Evolutionary conservation across 2,888 invertebrate species (phyloP).

Genomic region (Melolontha melolontha): DNA sequence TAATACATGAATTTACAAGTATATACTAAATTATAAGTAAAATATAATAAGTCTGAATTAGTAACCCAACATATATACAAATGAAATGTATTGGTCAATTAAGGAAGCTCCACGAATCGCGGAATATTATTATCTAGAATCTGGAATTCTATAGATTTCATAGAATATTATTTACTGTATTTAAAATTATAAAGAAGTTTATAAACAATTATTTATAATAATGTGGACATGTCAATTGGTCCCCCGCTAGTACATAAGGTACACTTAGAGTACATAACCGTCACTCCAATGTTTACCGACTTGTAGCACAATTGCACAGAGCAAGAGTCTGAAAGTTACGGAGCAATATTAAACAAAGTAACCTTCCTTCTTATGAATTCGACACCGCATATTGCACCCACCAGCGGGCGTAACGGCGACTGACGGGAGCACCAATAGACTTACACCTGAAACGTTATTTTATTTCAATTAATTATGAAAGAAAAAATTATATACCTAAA

Average conservation of each 20-base stretch:
- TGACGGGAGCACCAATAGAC: slow-evolving; percentile 52
- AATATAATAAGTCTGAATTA: too few species aligned
- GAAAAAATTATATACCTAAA: slow-evolving; percentile 35
- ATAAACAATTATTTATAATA: slow-evolving; percentile 18
- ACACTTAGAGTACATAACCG: slow-evolving; percentile 57
- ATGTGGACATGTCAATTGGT: slow-evolving; percentile 37
- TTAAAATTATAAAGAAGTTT: background rate
- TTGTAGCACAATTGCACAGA: slow-evolving; percentile 63
- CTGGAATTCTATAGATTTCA: too few species aligned
- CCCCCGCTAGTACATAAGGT: slow-evolving; percentile 56
- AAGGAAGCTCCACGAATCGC: too few species aligned
- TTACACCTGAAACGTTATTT: slow-evolving; percentile 35
- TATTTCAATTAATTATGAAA: slow-evolving; percentile 31
- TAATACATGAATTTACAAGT: too few species aligned
- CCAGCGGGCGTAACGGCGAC: slow-evolving; percentile 53
- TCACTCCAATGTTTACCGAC: slow-evolving; percentile 60
- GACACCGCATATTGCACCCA: slow-evolving; percentile 48
- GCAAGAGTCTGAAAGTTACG: slow-evolving; percentile 61
- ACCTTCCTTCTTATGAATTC: slow-evolving; percentile 61
- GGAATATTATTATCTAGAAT: too few species aligned
- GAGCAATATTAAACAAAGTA: slow-evolving; percentile 58
- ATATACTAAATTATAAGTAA: too few species aligned
- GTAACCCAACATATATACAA: too few species aligned
- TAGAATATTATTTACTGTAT: too few species aligned
- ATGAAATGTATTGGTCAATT: too few species aligned